Percentiles rank a stretch among this genome's conserved stretches.
Conservation (phyloP, 2,888 invertebrate species). For the Notocelia uddmanniana region DNA sequence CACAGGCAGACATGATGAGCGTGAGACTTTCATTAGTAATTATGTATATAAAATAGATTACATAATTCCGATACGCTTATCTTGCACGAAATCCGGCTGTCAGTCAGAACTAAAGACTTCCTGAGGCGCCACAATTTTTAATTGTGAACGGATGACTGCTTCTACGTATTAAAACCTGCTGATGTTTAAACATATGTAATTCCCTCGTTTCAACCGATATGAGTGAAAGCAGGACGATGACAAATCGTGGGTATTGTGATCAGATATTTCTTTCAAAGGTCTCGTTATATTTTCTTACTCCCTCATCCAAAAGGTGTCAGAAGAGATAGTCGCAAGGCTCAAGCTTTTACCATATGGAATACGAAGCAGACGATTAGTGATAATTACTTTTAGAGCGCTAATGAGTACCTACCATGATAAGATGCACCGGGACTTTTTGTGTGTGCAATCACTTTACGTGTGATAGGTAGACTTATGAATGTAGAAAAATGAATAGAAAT, state of each 20-base stretch:
- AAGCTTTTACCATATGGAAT: constrained; percentile 50
- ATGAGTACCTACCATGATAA: constrained; percentile 61
- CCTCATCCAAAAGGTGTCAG: constrained; percentile 36
- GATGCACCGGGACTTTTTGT: constrained; percentile 50
- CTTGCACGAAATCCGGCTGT: constrained; percentile 46
- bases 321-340: constrained; percentile 39
- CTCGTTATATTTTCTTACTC: constrained; percentile 11
- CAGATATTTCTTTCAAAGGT: constrained; percentile 13
- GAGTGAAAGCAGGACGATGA: constrained; percentile 56
- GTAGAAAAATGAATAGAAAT: neutral
- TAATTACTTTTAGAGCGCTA: constrained; percentile 60
- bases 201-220: constrained; percentile 56
- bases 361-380: constrained; percentile 58
- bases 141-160: constrained; percentile 39
- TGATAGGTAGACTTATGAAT: neutral
- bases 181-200: constrained; percentile 51
- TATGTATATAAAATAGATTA: constrained; percentile 33
- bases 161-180: constrained; percentile 53
- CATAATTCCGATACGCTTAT: constrained; percentile 42
- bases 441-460: constrained; percentile 24
- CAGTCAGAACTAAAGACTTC: constrained; percentile 55
- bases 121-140: constrained; percentile 48
- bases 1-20: constrained; percentile 46
- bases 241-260: constrained; percentile 46
- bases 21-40: constrained; percentile 48